Base-by-base conservation (phyloP, 2,888 invertebrate genomes). In the Gonocerus acuteangulatus region DNA sequence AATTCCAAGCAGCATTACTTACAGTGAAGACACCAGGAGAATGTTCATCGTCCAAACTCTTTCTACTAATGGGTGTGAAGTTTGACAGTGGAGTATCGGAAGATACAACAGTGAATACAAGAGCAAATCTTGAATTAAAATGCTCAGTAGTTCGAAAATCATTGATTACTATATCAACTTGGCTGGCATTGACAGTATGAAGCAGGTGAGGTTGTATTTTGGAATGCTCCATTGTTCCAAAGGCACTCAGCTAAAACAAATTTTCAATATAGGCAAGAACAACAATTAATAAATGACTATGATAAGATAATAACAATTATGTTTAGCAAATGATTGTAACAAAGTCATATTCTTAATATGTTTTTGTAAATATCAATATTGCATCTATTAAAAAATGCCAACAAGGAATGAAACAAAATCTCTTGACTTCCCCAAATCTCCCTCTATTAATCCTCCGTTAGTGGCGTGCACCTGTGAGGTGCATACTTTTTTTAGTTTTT, bases 1-100 rank as follows among this genome's bases (percentile, higher is more conserved):
- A n/a, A n/a, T n/a, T n/a, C n/a, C n/a, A n/a, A n/a, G n/a, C n/a
- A n/a, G n/a, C n/a, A 27, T 6, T 27, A 27, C 27, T 68, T 70
- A 85, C 84, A 76, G 81, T 80, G 70, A 86, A 87, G 49, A 86
- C 81, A 1, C 86, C 86, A 0, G 86, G 86, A n/a, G 85, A 82
- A 67, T 84, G 82, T 70, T 86, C 86, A 70, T 87, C 87, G 69
- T 86, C 85, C 60, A 86, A 70, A 61, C 81, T 83, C 71, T 79
- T 80, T 65, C 78, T 75, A 64, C 75, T 73, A 15, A 72, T 72
- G 2, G 77, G 71, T 6, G 67, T 69, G 73, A 82, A 75, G 1
- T 72, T 70, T n/a, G 74, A 72, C 1, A 70, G 69, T 0, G 67
- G 67, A n/a, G 71, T 61, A 62, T 80, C 80, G 0, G 74, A 75